These are phyloP conservation scores for Benitochromis conjunctus DNA, from an alignment of 2,113 vertebrate species.

Conservation along the genomic window DNA sequence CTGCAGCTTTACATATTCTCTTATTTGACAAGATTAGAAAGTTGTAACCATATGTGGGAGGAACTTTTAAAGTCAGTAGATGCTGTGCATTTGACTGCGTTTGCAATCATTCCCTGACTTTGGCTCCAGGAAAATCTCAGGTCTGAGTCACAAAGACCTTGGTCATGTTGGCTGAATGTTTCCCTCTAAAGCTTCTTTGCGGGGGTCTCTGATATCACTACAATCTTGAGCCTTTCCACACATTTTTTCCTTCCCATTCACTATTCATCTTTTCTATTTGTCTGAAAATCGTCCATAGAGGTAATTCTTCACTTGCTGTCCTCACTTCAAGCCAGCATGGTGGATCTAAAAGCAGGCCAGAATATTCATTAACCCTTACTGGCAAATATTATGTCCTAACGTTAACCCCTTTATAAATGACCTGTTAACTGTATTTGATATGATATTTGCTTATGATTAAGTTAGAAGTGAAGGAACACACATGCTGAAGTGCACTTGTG, in stretches of 20 bases:
- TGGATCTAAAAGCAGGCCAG: background rate
- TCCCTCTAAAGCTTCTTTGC: constrained; percentile 9
- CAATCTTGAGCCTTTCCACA: background rate
- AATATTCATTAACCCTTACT: background rate
- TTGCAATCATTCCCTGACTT: constrained; percentile 26
- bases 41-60: background rate
- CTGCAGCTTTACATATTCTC: background rate
- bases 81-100: background rate
- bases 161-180: background rate
- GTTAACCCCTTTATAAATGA: background rate
- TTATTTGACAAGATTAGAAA: background rate
- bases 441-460: background rate
- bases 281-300: background rate
- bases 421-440: background rate
- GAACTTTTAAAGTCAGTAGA: background rate
- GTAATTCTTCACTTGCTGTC: background rate
- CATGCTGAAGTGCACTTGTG: background rate
- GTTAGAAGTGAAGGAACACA: background rate
- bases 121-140: constrained; percentile 23
- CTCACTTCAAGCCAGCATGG: background rate
- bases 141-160: constrained; percentile 28
- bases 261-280: constrained; percentile 3
- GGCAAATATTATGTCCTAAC: background rate
- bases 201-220: constrained; percentile 21
- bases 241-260: background rate